These are phyloP conservation scores for Chirona hameri DNA, from an alignment of 2,888 invertebrate genomes.

Conservation along the genomic window DNA sequence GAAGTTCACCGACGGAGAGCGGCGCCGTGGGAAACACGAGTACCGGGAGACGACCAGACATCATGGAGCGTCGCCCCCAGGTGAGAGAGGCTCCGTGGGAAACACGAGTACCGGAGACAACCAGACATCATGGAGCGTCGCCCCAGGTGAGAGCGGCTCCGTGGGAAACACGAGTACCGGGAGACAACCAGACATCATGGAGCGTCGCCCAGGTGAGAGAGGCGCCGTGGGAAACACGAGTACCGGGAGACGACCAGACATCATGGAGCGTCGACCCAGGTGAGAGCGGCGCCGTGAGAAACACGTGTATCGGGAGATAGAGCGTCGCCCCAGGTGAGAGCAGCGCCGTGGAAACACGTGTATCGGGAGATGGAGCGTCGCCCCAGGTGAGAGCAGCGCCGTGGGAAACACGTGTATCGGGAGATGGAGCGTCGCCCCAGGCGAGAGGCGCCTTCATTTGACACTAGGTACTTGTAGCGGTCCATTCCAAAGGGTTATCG, in stretches of 20 bases:
- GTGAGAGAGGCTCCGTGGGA: background rate
- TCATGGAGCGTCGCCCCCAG: background rate
- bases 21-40: background rate
- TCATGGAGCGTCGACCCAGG: no score
- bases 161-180: background rate
- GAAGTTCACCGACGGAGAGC: conserved; percentile 43
- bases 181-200: background rate
- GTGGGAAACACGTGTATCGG: background rate
- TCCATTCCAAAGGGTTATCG: no score
- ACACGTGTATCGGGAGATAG: background rate
- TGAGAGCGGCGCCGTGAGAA: background rate
- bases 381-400: background rate
- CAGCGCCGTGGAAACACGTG: background rate
- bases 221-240: background rate
- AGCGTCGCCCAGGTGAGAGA: background rate
- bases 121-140: no score
- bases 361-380: no score
- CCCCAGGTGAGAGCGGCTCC: background rate
- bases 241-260: no score
- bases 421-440: background rate
- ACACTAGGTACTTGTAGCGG: no score
- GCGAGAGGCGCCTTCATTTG: background rate
- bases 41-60: background rate
- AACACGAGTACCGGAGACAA: no score
- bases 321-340: background rate